Base-by-base conservation (phyloP, 2,113 vertebrate species). In the Catagonus wagneri region DNA sequence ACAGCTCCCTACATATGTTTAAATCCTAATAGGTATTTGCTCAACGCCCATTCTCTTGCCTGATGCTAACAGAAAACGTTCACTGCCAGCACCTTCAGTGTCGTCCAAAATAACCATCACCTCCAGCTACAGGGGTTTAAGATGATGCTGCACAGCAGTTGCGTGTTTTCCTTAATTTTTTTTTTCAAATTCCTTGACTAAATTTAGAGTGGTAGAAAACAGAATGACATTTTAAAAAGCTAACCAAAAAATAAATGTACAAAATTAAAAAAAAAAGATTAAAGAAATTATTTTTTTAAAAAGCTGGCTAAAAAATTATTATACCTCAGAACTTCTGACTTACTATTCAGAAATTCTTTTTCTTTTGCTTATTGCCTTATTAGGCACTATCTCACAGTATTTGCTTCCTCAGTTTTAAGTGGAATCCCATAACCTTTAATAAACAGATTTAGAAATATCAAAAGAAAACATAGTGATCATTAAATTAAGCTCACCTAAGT, bases 401-500 rank as follows among this genome's bases (percentile, higher is more conserved):
- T 44, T 23, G 14, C 58, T 39, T 81, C 17, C 34, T 71, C 12
- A 81, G 0, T 15, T 8, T 0, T 81, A 39, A n/a, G 16, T 29
- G 3, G 34, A 80, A 71, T 20, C 63, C 23, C 69, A 89, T 72
- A 74, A 36, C 3, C 86, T 89, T 72, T 88, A 32, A 89, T 95
- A 90, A 39, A 39, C 54, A 66, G 2, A 39, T 60, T 54, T 81
- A 39, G 54, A 39, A 75, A 75, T 11, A 74, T 10, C 29, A 79
- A 86, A 71, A 65, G 27, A 52, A 66, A 86, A 65, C 23, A 66
- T 2, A 1, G 15, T 3, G 10, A 3, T 34, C 25, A n/a, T 86
- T 65, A 96, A 91, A 29, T 93, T 58, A 90, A 81, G 7, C 13
- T 96, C 93, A 69, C 65, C 25, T 78, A 72, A 54, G 15, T 93